These are phyloP conservation scores for Slavum lentiscoides DNA, from an alignment of 2,888 invertebrate genomes.

Conservation along the genomic window DNA sequence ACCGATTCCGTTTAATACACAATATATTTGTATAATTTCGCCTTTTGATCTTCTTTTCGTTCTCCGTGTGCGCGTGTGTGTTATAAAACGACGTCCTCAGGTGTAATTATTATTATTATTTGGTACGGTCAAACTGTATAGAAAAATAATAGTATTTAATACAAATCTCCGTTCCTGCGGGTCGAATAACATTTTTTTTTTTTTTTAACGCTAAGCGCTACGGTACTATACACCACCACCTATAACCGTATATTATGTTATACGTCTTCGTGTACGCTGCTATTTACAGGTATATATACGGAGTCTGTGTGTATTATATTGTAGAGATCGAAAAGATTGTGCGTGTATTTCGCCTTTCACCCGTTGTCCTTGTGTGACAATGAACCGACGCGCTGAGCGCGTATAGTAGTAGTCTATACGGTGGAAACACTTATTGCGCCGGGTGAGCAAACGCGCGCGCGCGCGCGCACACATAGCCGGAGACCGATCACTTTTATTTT, in stretches of 20 bases:
- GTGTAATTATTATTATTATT: not conserved
- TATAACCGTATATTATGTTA: not conserved
- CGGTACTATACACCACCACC: too few relatives aligned
- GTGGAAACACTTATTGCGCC: conserved; percentile 11
- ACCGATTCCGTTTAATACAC: too few relatives aligned
- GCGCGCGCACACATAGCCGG: not conserved
- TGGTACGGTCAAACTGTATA: not conserved
- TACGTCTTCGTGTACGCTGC: not conserved
- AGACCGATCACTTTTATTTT: conserved; percentile 39
- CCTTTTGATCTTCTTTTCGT: too few relatives aligned
- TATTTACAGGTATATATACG: not conserved
- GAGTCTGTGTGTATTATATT: not conserved
- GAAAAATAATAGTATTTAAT: too few relatives aligned
- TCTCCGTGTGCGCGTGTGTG: too few relatives aligned
- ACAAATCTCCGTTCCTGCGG: too few relatives aligned
- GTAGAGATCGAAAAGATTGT: conserved; percentile 37
- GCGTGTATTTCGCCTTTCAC: conserved; percentile 45
- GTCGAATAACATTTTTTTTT: not conserved
- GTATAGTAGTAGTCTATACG: not conserved
- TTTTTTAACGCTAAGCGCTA: too few relatives aligned
- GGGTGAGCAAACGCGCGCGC: not conserved
- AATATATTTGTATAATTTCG: too few relatives aligned
- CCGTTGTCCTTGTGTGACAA: conserved; percentile 48
- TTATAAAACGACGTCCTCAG: too few relatives aligned
- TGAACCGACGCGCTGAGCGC: conserved; percentile 2